Conservation (phyloP, 2,113 vertebrate species). For the Tupaia tana region DNA sequence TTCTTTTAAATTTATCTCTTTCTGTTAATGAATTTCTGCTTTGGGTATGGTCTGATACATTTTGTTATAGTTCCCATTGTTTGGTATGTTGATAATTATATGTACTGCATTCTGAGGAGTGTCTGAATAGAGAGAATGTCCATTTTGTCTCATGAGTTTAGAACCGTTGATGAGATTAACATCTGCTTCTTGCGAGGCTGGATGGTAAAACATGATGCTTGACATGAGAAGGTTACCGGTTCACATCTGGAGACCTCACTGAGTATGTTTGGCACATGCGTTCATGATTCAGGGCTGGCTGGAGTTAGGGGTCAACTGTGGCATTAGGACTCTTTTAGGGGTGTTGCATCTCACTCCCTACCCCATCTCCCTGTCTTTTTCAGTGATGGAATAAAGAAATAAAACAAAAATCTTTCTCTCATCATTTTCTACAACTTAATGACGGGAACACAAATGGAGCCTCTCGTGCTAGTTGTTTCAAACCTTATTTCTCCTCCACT, state of each 20-base stretch:
- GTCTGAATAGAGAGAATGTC: neutral
- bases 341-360: too few relatives aligned
- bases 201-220: too few relatives aligned
- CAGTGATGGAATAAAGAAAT: too few relatives aligned
- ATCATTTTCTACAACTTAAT: neutral
- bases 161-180: neutral
- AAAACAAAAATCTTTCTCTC: too few relatives aligned
- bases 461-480: neutral
- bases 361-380: too few relatives aligned
- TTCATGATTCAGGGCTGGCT: too few relatives aligned
- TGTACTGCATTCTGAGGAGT: neutral
- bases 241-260: too few relatives aligned
- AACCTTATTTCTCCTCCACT: neutral
- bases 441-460: neutral
- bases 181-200: too few relatives aligned
- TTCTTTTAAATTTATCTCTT: neutral
- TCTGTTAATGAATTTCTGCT: neutral
- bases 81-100: neutral
- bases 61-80: neutral
- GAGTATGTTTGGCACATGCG: too few relatives aligned
- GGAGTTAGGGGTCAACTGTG: too few relatives aligned
- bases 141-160: neutral
- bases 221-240: too few relatives aligned
- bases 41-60: neutral
- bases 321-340: too few relatives aligned